Conservation (phyloP, 2,888 invertebrate genomes). For the Drosophila bunnanda region DNA sequence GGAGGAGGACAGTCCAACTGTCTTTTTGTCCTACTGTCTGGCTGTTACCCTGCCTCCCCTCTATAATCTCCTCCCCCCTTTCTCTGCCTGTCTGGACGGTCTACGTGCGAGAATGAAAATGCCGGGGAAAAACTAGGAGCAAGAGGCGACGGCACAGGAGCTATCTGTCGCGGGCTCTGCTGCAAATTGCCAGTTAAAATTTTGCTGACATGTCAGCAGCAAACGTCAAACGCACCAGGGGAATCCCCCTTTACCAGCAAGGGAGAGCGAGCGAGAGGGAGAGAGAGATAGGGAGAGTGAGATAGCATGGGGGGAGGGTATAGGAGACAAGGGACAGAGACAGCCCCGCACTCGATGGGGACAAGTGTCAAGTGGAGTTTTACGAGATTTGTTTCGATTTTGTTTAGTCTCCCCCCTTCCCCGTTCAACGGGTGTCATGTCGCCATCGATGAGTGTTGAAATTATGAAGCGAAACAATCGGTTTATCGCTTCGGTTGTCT, state of each 20-base stretch:
- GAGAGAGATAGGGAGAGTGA: background rate
- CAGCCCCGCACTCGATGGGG: conserved; percentile 9
- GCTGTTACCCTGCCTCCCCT: background rate
- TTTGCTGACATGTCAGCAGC: conserved; percentile 78
- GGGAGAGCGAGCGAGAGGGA: no score
- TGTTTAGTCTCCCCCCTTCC: background rate
- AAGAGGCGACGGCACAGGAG: conserved; percentile 14
- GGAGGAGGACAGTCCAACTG: conserved; percentile 33
- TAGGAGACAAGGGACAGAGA: background rate
- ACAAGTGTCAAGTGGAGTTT: conserved; percentile 42
- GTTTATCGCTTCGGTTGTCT: conserved; percentile 21
- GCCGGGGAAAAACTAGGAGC: conserved; percentile 13
- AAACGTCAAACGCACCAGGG: conserved; percentile 68
- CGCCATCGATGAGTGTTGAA: conserved; percentile 30
- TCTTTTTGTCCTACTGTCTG: conserved; percentile 23
- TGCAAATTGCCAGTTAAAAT: conserved; percentile 80
- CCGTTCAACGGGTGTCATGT: conserved; percentile 16
- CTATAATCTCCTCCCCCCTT: background rate
- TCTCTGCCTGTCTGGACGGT: conserved; percentile 11
- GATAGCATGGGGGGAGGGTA: no score
- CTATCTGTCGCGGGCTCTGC: conserved; percentile 54
- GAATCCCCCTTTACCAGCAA: conserved; percentile 13
- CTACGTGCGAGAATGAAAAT: conserved; percentile 27
- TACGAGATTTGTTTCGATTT: conserved; percentile 39
- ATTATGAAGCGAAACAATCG: conserved; percentile 20